Evolutionary conservation across 2,797 vertebrate genomes (phyloP), one percentile per base, ranked within the genome.

Genomic region (Cirrhinus molitorella): DNA sequence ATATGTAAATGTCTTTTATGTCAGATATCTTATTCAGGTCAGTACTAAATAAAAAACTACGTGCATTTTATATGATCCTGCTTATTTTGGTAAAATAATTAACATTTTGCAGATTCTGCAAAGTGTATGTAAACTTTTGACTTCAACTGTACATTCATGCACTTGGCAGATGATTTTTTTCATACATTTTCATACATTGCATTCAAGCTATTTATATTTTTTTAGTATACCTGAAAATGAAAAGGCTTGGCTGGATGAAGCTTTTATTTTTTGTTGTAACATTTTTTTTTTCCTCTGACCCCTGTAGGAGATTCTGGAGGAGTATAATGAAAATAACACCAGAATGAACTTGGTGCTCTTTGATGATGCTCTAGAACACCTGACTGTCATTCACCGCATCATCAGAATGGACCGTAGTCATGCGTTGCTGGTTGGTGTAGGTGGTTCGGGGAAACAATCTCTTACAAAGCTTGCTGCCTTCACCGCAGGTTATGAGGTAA

Each of bases 401-500:
- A 93, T 99, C 71, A 95, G 97, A 4, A 96, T 98, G 91, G 95
- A 97, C 89, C 94, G 91, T 0, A 97, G 98, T 43, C 98, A 99
- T 0, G 97, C 97, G 0, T 92, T 99, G 91, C 94, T 99, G 21
- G 96, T 99, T 1, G 98, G 98, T 0, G 95, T 97, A 0, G 97
- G 96, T 0, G 98, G 98, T 81, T 99, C 98, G 0, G 98, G 98
- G 45, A 99, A 98, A 88, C 98, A 98, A 91, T 99, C 97, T 0
- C 95, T 99, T 12, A 95, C 98, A 0, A 96, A 93, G 80, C 94
- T 99, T 16, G 98, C 97, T 11, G 96, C 97, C 34, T 97, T 96
- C 70, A 92, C 97, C 3, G 98, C 98, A 0, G 95, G 95, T 53
- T 99, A 90, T 66, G 97, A 99, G 97, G 98, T 98, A 77, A 90